Evolutionary conservation across 2,888 invertebrate genomes (phyloP), one percentile per base, ranked within the genome.

Genomic region (Prionchulus punctatus): DNA sequence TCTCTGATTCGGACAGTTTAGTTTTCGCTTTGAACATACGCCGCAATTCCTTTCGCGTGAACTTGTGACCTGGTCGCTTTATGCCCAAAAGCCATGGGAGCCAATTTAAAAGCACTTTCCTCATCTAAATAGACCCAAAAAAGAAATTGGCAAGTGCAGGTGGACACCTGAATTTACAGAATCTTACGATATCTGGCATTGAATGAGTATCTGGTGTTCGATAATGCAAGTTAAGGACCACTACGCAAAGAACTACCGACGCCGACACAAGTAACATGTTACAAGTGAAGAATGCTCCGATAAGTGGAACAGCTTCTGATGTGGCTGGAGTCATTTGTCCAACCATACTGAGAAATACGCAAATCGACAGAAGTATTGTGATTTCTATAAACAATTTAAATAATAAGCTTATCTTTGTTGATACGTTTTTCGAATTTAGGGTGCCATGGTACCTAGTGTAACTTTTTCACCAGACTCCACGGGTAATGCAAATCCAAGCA

Each of bases 401-500:
- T 36, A 12, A 36, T 12, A 36, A 36, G n/a, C n/a, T n/a, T n/a
- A n/a, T n/a, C n/a, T n/a, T n/a, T n/a, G n/a, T n/a, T n/a, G n/a
- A n/a, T n/a, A n/a, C n/a, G n/a, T n/a, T n/a, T n/a, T n/a, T n/a
- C n/a, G n/a, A n/a, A n/a, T n/a, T n/a, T n/a, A n/a, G n/a, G n/a
- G n/a, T n/a, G n/a, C n/a, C n/a, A n/a, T n/a, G n/a, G n/a, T n/a
- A 87, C 90, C 91, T 75, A 98, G 80, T 65, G 96, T 94, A 66
- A 98, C 82, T 77, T 98, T 98, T 78, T 98, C 98, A 71, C 98
- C 96, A 63, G 94, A 94, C 77, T 98, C 96, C 64, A 94, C 94
- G 67, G 98, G 96, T 73, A 98, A 79, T 63, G 92, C 91, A 79
- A 98, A 98, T 7, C 50, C 91, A 67, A 98, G 80, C 66, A 98